Percentiles rank a stretch among this genome's conserved stretches.
Evolutionary conservation across 2,797 vertebrate genomes (phyloP).

Genomic region (Gadopsis marmoratus): DNA sequence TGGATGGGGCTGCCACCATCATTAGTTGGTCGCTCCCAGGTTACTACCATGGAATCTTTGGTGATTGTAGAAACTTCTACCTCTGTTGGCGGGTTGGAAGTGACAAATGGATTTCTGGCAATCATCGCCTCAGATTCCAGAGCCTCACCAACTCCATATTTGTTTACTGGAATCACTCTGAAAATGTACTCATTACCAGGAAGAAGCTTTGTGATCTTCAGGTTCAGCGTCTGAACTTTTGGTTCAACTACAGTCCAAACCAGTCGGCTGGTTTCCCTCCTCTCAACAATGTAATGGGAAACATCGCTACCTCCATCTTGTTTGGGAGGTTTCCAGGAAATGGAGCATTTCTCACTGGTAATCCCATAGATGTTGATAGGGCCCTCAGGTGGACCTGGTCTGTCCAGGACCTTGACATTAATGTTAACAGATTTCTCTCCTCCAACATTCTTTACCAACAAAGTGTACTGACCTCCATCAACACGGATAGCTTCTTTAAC

Average conservation of each 20-base stretch:
- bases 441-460: conserved; percentile 95
- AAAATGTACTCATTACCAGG: conserved; percentile 99
- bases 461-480: conserved; percentile 94
- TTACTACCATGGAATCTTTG: conserved; percentile 97
- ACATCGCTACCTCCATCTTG: conserved; percentile 97
- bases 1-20: conserved; percentile 96
- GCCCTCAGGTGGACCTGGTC: conserved; percentile 96
- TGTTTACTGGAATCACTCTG: conserved; percentile 97
- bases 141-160: conserved; percentile 96
- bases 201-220: conserved; percentile 97
- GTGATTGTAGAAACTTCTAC: conserved; percentile 94
- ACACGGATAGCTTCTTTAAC: conserved; percentile 94
- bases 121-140: conserved; percentile 95
- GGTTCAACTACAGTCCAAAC: conserved; percentile 96
- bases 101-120: conserved; percentile 94
- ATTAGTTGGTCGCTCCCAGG: conserved; percentile 94
- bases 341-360: conserved; percentile 93
- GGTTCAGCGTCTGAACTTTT: conserved; percentile 92
- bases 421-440: conserved; percentile 93
- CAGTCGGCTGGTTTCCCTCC: conserved; percentile 96
- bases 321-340: conserved; percentile 94
- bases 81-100: conserved; percentile 90
- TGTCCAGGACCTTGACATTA: conserved; percentile 96
- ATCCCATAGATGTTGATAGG: conserved; percentile 92
- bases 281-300: conserved; percentile 95